phyloP scores from a whole-genome alignment of 2,888 invertebrate genomes.

The Troides oblongomaculatus region DNA sequence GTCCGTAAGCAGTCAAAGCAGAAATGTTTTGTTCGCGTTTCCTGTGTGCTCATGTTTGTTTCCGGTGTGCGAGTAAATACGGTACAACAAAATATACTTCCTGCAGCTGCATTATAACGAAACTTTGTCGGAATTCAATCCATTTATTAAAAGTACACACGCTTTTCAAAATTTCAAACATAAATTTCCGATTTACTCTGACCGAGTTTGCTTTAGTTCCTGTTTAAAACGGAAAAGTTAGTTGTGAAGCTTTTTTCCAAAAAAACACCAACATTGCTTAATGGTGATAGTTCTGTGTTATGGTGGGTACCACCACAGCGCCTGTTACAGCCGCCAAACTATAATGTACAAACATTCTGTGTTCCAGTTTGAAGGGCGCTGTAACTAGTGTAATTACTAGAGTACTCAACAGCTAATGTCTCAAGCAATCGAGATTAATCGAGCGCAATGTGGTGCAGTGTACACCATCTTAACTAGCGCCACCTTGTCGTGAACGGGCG shows the following conservation, averaged over 20 bases:
- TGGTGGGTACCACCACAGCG: no score
- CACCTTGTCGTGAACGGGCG: no score
- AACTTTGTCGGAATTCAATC: constrained; percentile 18
- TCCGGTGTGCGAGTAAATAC: not conserved
- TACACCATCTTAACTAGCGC: no score
- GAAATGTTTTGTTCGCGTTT: not conserved
- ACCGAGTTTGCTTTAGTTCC: constrained; percentile 12
- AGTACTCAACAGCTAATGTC: no score
- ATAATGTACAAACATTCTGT: no score
- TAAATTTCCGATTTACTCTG: constrained; percentile 13
- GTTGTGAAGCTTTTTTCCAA: not conserved
- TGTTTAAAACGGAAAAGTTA: constrained; percentile 10
- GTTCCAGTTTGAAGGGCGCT: no score
- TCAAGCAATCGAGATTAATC: no score
- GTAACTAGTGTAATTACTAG: no score
- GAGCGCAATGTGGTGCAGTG: no score
- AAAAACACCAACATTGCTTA: not conserved
- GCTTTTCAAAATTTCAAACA: constrained; percentile 17
- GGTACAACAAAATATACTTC: not conserved
- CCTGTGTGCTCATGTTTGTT: not conserved
- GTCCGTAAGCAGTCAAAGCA: not conserved
- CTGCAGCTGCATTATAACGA: not conserved
- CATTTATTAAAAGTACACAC: constrained; percentile 17
- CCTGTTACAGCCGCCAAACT: no score
- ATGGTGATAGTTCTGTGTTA: no score